phyloP scores from a whole-genome alignment of 2,113 vertebrate species.

The Picathartes gymnocephalus region DNA sequence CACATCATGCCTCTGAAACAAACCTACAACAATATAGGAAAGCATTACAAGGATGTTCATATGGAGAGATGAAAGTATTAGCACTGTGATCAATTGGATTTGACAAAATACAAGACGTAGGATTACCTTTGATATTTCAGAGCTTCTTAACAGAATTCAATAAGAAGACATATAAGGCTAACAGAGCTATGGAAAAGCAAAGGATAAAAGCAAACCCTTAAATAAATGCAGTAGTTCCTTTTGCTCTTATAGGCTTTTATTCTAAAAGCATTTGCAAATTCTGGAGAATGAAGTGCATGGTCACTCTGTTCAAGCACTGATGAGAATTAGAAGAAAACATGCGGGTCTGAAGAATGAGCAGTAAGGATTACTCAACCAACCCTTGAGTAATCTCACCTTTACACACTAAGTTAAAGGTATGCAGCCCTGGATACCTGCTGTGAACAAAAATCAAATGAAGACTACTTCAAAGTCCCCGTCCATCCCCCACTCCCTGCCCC shows the following conservation, averaged over 20 bases:
- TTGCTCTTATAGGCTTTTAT: background rate
- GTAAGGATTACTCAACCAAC: background rate
- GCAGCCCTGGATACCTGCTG: background rate
- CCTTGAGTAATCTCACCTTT: background rate
- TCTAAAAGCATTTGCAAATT: background rate
- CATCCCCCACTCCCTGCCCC: too few relatives aligned
- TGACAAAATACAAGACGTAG: background rate
- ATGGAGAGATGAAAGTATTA: background rate
- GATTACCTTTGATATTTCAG: background rate
- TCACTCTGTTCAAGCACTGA: background rate
- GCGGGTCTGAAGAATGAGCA: background rate
- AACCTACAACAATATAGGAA: background rate
- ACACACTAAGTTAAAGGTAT: background rate
- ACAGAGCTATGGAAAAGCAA: background rate
- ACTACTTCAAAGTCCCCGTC: background rate
- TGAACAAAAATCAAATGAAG: background rate
- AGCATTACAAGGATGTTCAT: background rate
- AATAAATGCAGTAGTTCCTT: background rate
- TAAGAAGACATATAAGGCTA: background rate
- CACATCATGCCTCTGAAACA: background rate
- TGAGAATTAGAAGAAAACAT: background rate
- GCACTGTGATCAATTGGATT: background rate
- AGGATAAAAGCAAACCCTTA: background rate
- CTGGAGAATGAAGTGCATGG: background rate
- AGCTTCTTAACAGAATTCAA: background rate